Evolutionary conservation across 2,888 invertebrate species (phyloP).

Genomic region (Chymomyza caudatula): DNA sequence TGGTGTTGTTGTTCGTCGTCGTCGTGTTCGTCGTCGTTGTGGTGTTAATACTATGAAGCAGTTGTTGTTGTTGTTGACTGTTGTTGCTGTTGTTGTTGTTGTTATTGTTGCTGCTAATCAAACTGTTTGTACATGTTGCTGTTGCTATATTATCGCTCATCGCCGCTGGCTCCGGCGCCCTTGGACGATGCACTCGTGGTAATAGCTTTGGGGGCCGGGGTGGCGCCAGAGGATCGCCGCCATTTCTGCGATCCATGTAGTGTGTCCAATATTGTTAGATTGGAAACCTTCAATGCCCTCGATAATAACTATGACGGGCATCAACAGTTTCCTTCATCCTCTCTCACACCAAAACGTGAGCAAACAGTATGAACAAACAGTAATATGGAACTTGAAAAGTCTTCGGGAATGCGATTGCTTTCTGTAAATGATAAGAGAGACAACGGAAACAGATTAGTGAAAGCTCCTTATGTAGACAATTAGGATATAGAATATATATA

Average conservation of each 20-base stretch:
- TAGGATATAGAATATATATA: neutral
- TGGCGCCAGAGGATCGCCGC: slow-evolving; percentile 87
- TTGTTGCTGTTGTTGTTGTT: slow-evolving; percentile 31
- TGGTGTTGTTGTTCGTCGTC: slow-evolving; percentile 45
- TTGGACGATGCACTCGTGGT: slow-evolving; percentile 83
- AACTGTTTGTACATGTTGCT: slow-evolving; percentile 39
- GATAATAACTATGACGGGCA: slow-evolving; percentile 80
- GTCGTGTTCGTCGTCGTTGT: slow-evolving; percentile 28
- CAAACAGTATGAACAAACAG: slow-evolving; percentile 29
- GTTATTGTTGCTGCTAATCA: slow-evolving; percentile 48
- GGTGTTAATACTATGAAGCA: slow-evolving; percentile 57
- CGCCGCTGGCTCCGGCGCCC: slow-evolving; percentile 81
- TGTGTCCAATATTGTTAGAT: slow-evolving; percentile 60
- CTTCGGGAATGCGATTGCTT: slow-evolving; percentile 79
- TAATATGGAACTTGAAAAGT: neutral
- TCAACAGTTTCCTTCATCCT: slow-evolving; percentile 83
- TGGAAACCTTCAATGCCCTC: slow-evolving; percentile 78
- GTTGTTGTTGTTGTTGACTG: slow-evolving; percentile 39
- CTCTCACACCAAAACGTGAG: slow-evolving; percentile 27
- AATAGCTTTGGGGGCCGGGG: slow-evolving; percentile 86
- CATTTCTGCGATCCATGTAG: slow-evolving; percentile 86
- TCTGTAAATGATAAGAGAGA: slow-evolving; percentile 72
- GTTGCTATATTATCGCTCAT: slow-evolving; percentile 75
- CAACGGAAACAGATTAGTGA: neutral
- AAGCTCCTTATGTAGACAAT: neutral